Percentiles rank a stretch among this genome's conserved stretches.
These are phyloP conservation scores for Apoderus coryli DNA, from an alignment of 2,888 invertebrate genomes.

Conservation along the genomic window DNA sequence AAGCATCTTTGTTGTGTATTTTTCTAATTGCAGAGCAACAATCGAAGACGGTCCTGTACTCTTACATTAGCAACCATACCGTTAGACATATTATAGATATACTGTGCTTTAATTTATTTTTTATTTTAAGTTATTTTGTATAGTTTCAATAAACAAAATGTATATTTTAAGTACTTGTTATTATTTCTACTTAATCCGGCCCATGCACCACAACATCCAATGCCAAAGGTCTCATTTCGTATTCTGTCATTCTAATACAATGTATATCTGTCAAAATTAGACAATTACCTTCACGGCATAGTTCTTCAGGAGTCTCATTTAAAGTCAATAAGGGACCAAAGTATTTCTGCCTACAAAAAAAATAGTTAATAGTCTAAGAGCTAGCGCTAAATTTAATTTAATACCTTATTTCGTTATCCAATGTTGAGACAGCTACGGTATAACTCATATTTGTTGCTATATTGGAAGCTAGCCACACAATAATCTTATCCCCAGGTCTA, in stretches of 20 bases:
- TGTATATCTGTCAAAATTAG: constrained; percentile 25
- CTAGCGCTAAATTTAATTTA: no score
- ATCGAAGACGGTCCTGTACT: no score
- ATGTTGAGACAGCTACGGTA: constrained; percentile 27
- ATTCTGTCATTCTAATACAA: constrained; percentile 24
- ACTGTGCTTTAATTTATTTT: no score
- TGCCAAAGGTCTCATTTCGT: constrained; percentile 22
- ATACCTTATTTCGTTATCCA: constrained; percentile 24
- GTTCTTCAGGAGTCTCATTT: constrained; percentile 20
- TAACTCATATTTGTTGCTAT: constrained; percentile 24
- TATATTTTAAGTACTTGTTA: constrained; percentile 6
- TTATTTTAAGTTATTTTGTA: constrained; percentile 6
- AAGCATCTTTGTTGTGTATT: no score
- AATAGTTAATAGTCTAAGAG: no score
- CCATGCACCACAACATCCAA: constrained; percentile 28
- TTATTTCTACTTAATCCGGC: constrained; percentile 13
- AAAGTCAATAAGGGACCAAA: constrained; percentile 25
- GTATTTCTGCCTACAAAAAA: constrained; percentile 24
- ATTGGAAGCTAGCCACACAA: constrained; percentile 29
- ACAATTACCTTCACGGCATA: constrained; percentile 25
- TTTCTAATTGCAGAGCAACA: no score
- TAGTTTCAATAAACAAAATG: not conserved
- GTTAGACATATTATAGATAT: constrained; percentile 4
- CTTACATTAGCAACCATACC: no score
- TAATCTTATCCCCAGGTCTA: constrained; percentile 21